Conservation (phyloP, 2,888 invertebrate genomes). For the Apotomis capreana region DNA sequence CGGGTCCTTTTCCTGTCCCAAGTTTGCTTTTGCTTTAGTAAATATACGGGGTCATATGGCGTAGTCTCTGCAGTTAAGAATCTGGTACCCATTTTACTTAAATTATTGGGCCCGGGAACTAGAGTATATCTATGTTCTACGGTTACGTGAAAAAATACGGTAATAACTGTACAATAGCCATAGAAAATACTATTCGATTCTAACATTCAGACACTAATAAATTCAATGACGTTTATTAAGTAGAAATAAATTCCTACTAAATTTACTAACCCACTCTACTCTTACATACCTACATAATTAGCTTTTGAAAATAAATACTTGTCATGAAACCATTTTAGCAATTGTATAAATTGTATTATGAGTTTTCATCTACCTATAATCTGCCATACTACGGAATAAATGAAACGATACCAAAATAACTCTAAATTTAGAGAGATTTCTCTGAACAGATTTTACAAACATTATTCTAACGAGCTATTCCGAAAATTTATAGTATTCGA, state of each 20-base stretch:
- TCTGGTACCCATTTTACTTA: background rate
- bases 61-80: background rate
- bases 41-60: slow-evolving; percentile 8
- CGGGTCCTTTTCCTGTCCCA: slow-evolving; percentile 56
- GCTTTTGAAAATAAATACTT: no score
- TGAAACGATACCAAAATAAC: slow-evolving; percentile 10
- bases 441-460: slow-evolving; percentile 16
- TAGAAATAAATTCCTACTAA: no score
- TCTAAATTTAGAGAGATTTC: slow-evolving; percentile 5
- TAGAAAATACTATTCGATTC: no score
- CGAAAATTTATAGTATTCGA: slow-evolving; percentile 30
- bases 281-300: no score
- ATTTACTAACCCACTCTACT: no score
- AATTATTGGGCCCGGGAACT: background rate
- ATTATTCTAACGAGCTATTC: slow-evolving; percentile 28
- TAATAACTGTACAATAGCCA: no score
- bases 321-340: no score
- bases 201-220: no score
- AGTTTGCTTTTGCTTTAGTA: slow-evolving; percentile 15
- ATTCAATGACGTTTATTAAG: no score
- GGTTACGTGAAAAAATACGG: background rate
- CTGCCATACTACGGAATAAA: background rate
- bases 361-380: slow-evolving; percentile 16
- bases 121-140: no score
- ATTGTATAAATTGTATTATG: no score